Evolutionary conservation across 1,140 invertebrate genomes (phyloP).

Genomic region (Dendrolimus kikuchii): DNA sequence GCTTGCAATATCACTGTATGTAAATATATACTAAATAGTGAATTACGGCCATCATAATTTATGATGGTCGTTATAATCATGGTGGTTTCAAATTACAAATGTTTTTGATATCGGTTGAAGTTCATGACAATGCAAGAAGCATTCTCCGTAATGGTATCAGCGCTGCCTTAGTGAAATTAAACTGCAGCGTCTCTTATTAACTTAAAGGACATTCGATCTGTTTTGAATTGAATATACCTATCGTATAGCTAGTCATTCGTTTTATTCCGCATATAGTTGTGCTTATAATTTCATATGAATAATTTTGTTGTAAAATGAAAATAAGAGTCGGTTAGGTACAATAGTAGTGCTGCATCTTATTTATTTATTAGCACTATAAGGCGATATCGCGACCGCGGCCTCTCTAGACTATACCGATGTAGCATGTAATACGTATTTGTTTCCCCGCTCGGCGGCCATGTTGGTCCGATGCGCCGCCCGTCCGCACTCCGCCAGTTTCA

Average conservation of each 20-base stretch:
- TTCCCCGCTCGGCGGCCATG: constrained; percentile 40
- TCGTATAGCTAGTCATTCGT: too few species aligned
- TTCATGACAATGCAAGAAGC: too few species aligned
- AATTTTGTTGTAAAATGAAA: not conserved
- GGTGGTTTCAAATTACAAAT: not conserved
- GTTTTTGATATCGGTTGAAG: too few species aligned
- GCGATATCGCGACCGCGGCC: constrained; percentile 38
- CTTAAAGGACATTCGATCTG: too few species aligned
- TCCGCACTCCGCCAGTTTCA: constrained; percentile 53
- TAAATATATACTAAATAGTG: too few species aligned
- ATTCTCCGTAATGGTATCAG: too few species aligned
- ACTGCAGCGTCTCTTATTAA: too few species aligned
- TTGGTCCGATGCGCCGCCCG: constrained; percentile 31
- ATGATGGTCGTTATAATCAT: constrained; percentile 7
- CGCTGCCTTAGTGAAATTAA: too few species aligned
- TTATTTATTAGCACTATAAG: constrained; percentile 60
- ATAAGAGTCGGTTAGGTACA: constrained; percentile 11
- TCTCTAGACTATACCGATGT: constrained; percentile 11
- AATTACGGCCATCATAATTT: not conserved
- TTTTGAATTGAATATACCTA: too few species aligned
- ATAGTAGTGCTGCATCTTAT: constrained; percentile 41
- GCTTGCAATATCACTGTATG: too few species aligned
- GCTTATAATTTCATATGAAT: not conserved
- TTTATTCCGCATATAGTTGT: too few species aligned
- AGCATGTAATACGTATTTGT: constrained; percentile 28